Evolutionary conservation across 1,140 invertebrate genomes (phyloP), one percentile per base, ranked within the genome.

Genomic region (Drosophila mayri): DNA sequence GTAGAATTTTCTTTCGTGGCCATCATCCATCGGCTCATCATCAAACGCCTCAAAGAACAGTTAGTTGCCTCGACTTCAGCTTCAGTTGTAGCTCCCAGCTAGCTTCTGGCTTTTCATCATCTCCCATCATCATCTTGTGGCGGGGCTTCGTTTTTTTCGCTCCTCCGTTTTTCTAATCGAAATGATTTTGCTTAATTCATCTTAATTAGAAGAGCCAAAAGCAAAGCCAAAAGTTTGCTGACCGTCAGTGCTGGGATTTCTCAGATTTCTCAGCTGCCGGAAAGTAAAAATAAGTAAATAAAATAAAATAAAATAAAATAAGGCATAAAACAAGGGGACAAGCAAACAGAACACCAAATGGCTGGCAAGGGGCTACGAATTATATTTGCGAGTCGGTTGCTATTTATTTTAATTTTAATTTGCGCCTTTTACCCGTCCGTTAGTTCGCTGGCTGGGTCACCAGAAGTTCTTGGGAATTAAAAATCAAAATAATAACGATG

Each of bases 151-250:
- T 30, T 30, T 38, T 38, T 47, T 46, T 66, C 35, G 20, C 32
- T 58, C 68, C 60, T 60, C 59, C 25, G 44, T 79, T 55, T 64
- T 71, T 90, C 85, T 90, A 90, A 90, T 90, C 85, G 85, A 90
- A 90, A 90, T 90, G 85, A 90, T 90, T 90, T 90, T 90, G 85
- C 85, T 90, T 90, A 90, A 90, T 90, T 90, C 86, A 90, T 90
- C 85, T 90, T 90, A 90, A 90, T 90, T 90, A 90, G 86, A 90
- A 64, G 67, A 68, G 64, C 64, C 35, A 54, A 63, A 70, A 44
- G 46, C 60, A 58, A 43, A 66, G 62, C 52, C 76, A 70, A 76
- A 87, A 77, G 84, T 87, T 87, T 74, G 76, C 84, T 87, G 80
- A 84, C 84, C 80, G 83, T 68, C 44, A 14, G 28, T 22, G 50